phyloP scores from a whole-genome alignment of 2,888 invertebrate species.

The Campoplex capitator region DNA sequence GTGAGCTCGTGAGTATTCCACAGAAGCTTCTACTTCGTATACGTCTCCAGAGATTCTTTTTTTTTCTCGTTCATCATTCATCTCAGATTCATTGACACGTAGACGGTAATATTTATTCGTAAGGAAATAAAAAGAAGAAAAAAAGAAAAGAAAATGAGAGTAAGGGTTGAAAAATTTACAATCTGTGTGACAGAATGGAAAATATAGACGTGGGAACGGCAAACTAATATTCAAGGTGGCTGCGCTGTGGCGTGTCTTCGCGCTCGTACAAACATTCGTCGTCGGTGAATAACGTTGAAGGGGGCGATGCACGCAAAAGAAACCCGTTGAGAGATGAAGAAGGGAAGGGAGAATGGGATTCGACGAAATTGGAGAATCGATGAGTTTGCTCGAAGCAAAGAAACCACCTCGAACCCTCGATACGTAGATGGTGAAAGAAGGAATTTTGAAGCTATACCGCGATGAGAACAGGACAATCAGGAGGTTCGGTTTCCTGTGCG shows the following conservation, averaged over 20 bases:
- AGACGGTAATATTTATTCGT: slow-evolving; percentile 4
- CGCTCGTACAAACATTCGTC: slow-evolving; percentile 24
- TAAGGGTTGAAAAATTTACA: slow-evolving; percentile 19
- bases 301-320: slow-evolving; percentile 29
- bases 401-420: slow-evolving; percentile 8
- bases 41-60: not conserved
- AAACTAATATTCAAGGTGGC: slow-evolving; percentile 17
- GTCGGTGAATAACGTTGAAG: slow-evolving; percentile 39
- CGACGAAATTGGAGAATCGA: slow-evolving; percentile 59
- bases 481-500: slow-evolving; percentile 43
- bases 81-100: slow-evolving; percentile 9
- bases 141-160: slow-evolving; percentile 11
- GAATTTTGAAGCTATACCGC: slow-evolving; percentile 19
- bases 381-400: slow-evolving; percentile 52
- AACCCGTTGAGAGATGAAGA: slow-evolving; percentile 1
- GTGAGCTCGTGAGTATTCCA: not conserved
- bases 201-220: slow-evolving; percentile 34
- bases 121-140: not conserved
- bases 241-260: slow-evolving; percentile 14
- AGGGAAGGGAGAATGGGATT: slow-evolving; percentile 20
- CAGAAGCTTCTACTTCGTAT: not conserved
- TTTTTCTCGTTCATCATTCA: not conserved
- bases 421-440: slow-evolving; percentile 21
- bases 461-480: slow-evolving; percentile 59
- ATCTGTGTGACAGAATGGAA: slow-evolving; percentile 19